Percentiles rank a stretch among this genome's conserved stretches.
Evolutionary conservation across 2,113 vertebrate genomes (phyloP).

Genomic region (Crocuta crocuta): DNA sequence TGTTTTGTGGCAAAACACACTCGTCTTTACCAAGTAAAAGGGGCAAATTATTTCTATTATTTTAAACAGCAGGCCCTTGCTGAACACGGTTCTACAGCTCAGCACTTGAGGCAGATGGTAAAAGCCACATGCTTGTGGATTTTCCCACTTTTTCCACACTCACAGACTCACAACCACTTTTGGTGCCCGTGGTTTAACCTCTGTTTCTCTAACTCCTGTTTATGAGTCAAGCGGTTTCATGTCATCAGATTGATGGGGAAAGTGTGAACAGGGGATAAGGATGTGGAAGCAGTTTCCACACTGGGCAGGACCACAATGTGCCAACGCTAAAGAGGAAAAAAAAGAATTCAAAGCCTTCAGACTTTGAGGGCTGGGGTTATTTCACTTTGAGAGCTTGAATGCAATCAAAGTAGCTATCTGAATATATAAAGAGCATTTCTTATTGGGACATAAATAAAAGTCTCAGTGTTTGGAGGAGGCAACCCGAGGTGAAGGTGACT

Average conservation of each 20-base stretch:
- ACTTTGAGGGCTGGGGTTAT: conserved; percentile 24
- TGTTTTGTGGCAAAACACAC: conserved; percentile 74
- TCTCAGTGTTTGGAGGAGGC: neutral
- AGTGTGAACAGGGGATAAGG: conserved; percentile 82
- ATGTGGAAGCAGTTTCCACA: conserved; percentile 82
- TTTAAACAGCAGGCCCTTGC: conserved; percentile 74
- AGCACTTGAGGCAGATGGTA: conserved; percentile 79
- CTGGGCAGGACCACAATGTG: conserved; percentile 63
- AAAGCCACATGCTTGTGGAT: conserved; percentile 87
- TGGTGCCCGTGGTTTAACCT: conserved; percentile 87
- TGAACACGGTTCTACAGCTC: conserved; percentile 75
- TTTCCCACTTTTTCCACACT: conserved; percentile 88
- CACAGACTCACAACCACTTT: conserved; percentile 84
- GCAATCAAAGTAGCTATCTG: conserved; percentile 38
- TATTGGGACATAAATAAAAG: conserved; percentile 40
- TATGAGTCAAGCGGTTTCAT: conserved; percentile 86
- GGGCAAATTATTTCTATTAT: conserved; percentile 42
- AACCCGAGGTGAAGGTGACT: neutral
- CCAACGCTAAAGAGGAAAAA: conserved; percentile 67
- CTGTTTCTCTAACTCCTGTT: conserved; percentile 87
- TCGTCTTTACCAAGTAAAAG: conserved; percentile 67
- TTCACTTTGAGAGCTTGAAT: conserved; percentile 32
- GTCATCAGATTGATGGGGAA: conserved; percentile 85
- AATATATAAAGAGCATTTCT: neutral
- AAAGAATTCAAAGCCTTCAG: conserved; percentile 60